Base-by-base conservation (phyloP, 2,888 invertebrate species). In the Coecobrya sp. region DNA sequence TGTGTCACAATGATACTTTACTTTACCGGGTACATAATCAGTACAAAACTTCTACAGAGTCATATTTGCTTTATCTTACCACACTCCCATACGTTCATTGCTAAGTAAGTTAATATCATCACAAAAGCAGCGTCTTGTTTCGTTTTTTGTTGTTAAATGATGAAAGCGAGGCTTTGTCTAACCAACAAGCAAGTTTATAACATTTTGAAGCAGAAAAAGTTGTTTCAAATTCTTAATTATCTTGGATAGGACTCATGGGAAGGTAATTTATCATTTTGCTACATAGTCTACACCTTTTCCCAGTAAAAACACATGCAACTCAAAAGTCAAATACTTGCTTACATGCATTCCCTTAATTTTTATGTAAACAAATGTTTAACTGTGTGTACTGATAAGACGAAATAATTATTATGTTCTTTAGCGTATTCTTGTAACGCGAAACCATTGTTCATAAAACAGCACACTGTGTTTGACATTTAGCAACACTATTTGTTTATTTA, bases 211-310 rank as follows among this genome's bases (percentile, higher is more conserved):
- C 11, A 22, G 42, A 55, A 81, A 81, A 81, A 81, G 76, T 55
- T 76, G 42, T 25, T 49, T 45, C 42, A 25, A 65, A 84, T 62
- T 84, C 84, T 84, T 84, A 84, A 84, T 84, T 84, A 84, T 65
- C 84, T 84, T 62, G 19, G 42, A 65, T 84, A 13, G 62, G 65
- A 22, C 65, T 85, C 76, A 52, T 79, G 76, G 49, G 49, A 85
- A 55, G 84, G 79, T 52, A 90, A 90, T 90, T 85, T 90, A 90
- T 90, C 90, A 90, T 86, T 85, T 86, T 27, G 62, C 27, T 76
- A 85, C 76, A 86, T 16, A 36, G 62, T n/a, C 36, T 84, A 59
- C 82, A 62, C 62, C 62, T 62, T 59, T 22, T 36, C 30, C 16
- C 27, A 68, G 16, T 27, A 27, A 68, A 68, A 11, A 30, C 13